These are phyloP conservation scores for Rhynchopsitta pachyrhyncha DNA, from an alignment of 2,113 vertebrate genomes.

Conservation along the genomic window DNA sequence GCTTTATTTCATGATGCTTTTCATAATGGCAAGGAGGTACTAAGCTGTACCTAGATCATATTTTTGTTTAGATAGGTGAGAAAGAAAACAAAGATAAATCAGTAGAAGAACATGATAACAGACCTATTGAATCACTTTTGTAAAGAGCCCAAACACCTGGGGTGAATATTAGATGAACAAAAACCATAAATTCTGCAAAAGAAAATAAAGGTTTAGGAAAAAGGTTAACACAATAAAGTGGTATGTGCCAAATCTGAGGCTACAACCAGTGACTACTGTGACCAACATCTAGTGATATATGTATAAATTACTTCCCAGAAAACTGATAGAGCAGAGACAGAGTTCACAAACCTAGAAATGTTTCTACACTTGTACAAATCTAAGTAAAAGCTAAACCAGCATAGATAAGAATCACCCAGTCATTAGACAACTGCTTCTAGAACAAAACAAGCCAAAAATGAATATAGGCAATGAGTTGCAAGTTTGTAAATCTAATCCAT, in stretches of 20 bases:
- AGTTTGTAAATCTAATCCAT: neutral
- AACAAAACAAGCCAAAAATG: neutral
- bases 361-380: neutral
- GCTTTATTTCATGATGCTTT: neutral
- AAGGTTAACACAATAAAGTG: neutral
- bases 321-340: neutral
- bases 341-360: neutral
- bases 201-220: neutral
- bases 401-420: neutral
- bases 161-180: neutral
- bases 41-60: neutral
- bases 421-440: neutral
- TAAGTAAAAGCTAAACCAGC: neutral
- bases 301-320: neutral
- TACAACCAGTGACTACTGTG: neutral
- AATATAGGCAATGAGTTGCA: neutral
- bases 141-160: neutral
- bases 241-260: neutral
- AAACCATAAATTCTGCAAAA: neutral
- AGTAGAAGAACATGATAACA: neutral
- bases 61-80: neutral
- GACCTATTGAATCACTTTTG: neutral
- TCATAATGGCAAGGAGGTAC: neutral
- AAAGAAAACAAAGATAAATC: neutral
- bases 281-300: neutral